Evolutionary conservation across 2,888 invertebrate genomes (phyloP).

Genomic region (Frankliniella fusca): DNA sequence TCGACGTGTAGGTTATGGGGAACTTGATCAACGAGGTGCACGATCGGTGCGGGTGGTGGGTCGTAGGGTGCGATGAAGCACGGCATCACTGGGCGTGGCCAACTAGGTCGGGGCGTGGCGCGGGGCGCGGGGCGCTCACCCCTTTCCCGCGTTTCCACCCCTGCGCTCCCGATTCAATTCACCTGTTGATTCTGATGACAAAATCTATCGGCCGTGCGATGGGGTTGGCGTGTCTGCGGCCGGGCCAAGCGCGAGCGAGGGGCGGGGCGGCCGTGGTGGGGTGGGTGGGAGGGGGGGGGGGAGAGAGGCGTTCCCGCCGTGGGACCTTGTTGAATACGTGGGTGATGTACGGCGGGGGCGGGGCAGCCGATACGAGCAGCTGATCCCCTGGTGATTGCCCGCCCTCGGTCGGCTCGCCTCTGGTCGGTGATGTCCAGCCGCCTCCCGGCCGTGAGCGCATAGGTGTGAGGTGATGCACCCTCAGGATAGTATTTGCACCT

Average conservation of each 20-base stretch:
- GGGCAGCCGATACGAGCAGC: background rate
- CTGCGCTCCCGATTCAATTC: background rate
- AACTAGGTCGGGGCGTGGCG: too few species aligned
- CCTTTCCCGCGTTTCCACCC: background rate
- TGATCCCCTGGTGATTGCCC: background rate
- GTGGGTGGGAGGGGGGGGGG: background rate
- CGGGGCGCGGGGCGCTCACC: background rate
- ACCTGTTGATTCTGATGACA: constrained; percentile 22
- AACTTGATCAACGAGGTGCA: too few species aligned
- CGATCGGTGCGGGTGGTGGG: too few species aligned
- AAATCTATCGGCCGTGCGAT: constrained; percentile 19
- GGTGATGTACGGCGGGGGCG: background rate
- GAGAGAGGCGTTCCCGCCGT: background rate
- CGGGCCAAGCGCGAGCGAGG: background rate
- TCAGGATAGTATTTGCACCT: too few species aligned
- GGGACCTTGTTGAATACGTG: background rate
- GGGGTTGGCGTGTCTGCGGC: background rate
- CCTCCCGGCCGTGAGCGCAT: too few species aligned
- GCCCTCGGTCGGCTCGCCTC: too few species aligned
- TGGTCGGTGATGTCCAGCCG: too few species aligned
- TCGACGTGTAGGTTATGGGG: too few species aligned
- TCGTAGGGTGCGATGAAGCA: too few species aligned
- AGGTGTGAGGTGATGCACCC: too few species aligned
- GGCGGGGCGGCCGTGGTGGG: background rate
- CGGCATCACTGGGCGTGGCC: too few species aligned